A percentile compares a stretch with the other conserved stretches of the same genome.
phyloP scores from a whole-genome alignment of 2,888 invertebrate genomes.

The Heterodera filipjevi region DNA sequence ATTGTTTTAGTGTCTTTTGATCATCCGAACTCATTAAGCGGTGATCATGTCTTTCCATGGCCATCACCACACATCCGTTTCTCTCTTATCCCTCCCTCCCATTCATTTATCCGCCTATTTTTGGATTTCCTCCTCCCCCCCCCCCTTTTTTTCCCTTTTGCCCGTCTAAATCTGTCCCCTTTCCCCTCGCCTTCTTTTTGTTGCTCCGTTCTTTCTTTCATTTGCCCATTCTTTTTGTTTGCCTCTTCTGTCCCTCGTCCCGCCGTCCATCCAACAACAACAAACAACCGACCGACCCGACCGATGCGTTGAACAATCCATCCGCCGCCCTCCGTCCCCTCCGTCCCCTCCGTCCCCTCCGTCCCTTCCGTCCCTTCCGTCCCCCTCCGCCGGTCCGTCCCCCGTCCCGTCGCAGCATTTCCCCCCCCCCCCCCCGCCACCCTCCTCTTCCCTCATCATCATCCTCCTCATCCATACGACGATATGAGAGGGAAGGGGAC shows the following conservation, averaged over 20 bases:
- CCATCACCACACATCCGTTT: background rate
- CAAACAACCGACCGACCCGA: background rate
- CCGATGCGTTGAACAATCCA: background rate
- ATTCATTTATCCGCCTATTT: background rate
- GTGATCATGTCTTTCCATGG: background rate
- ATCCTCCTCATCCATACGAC: background rate
- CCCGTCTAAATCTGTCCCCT: conserved; percentile 5
- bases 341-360: background rate
- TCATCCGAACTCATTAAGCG: too few relatives aligned
- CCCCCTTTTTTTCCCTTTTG: background rate
- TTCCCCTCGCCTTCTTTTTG: background rate
- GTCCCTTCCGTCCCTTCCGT: background rate
- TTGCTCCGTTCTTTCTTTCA: conserved; percentile 2
- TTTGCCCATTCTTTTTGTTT: conserved; percentile 11
- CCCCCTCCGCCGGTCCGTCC: background rate
- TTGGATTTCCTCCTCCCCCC: background rate
- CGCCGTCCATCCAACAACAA: background rate
- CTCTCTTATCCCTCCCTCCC: background rate
- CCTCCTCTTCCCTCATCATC: background rate
- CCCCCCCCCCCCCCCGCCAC: background rate
- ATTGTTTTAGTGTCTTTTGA: too few relatives aligned
- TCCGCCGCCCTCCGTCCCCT: background rate
- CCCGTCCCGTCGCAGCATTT: background rate
- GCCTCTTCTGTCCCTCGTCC: background rate
- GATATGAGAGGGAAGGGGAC: background rate